Evolutionary conservation across 2,888 invertebrate species (phyloP), one percentile per base, ranked within the genome.

Genomic region (Hofmannophila pseudospretella): DNA sequence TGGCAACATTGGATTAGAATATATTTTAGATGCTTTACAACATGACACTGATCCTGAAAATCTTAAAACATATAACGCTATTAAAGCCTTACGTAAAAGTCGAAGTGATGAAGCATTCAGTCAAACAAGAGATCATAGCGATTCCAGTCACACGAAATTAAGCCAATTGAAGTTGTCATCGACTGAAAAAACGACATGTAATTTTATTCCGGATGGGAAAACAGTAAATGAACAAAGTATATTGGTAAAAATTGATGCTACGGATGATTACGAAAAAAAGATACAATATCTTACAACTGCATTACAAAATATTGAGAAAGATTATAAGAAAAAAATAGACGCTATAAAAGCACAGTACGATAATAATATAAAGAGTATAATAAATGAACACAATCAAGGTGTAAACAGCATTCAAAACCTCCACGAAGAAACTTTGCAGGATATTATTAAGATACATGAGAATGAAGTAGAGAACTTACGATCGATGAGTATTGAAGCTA

Each of bases 291-390:
- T 84, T 23, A 70, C 68, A n/a, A 66, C 59, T 32, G 52, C 68
- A 10, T 54, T 86, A 35, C 67, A 72, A 54, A 69, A 59, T 35
- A 60, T 70, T 29, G 75, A 85, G 54, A 74, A 57, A 41, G 72
- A 79, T 47, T 78, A 76, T 36, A 77, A 75, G 44, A 76, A 69
- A 43, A 84, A 76, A 62, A 65, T 82, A 19, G 73, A 81, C 31
- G 75, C 75, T 3, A 67, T 89, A 27, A 89, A 89, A 67, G 49
- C 67, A 9, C 89, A 89, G 51, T 89, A 89, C 45, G 89, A 89
- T 22, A 73, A 62, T 45, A 87, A 90, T 34, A 80, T 89, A 31
- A 86, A 85, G 50, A 82, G 70, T 42, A 75, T 89, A 36, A 68
- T 88, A 13, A 85, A 84, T 37, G 84, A 88, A 51, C 88, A 89